phyloP scores from a whole-genome alignment of 2,888 invertebrate genomes.

The Rotaria macrura region DNA sequence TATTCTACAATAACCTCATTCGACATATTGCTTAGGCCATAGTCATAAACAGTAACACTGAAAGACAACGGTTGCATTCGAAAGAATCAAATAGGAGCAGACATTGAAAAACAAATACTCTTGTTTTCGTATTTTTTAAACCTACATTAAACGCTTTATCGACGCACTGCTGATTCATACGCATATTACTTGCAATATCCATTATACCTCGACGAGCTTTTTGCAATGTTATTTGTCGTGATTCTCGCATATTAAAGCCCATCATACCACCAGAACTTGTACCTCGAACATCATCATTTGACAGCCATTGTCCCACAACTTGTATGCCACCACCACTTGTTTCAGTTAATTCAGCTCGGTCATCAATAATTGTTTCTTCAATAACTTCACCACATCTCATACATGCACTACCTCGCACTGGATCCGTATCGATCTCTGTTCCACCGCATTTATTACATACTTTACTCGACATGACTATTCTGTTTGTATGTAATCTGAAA shows the following conservation, averaged over 20 bases:
- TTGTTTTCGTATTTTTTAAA: conserved; percentile 40
- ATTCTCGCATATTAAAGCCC: conserved; percentile 61
- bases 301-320: conserved; percentile 83
- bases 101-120: background rate
- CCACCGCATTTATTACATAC: conserved; percentile 53
- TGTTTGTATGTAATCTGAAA: background rate
- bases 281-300: conserved; percentile 67
- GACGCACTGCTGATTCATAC: conserved; percentile 75
- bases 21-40: too few species aligned
- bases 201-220: conserved; percentile 65
- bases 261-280: conserved; percentile 36
- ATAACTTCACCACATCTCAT: conserved; percentile 88
- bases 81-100: too few species aligned
- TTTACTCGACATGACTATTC: conserved; percentile 30
- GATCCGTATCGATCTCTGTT: conserved; percentile 81
- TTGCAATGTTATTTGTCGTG: conserved; percentile 68
- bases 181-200: conserved; percentile 71
- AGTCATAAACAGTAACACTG: too few species aligned
- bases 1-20: too few species aligned
- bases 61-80: too few species aligned
- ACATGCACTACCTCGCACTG: conserved; percentile 82
- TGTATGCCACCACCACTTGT: conserved; percentile 73
- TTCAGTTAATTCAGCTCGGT: conserved; percentile 90
- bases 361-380: conserved; percentile 88
- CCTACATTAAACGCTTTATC: conserved; percentile 63